Evolutionary conservation across 2,797 vertebrate species (phyloP), one percentile per base, ranked within the genome.

Genomic region (Xiphophorus birchmanni): DNA sequence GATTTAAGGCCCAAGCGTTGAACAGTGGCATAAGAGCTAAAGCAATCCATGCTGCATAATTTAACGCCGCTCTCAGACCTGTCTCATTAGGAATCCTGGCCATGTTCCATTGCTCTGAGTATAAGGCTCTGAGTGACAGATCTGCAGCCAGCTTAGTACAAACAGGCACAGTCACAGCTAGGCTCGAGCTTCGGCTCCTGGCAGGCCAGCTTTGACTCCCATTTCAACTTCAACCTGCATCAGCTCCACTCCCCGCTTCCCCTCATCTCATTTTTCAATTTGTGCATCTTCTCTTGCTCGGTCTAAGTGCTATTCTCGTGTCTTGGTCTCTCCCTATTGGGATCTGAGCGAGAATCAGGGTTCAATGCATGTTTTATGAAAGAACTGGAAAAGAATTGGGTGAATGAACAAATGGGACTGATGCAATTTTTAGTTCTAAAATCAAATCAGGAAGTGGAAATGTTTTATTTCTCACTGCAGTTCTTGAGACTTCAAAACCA

Each of bases 21-120:
- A 80, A 85, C 80, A 29, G 82, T 84, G 81, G 85, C 85, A 80
- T 84, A 86, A 44, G 60, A 91, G 88, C 85, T 81, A 76, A 84
- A 82, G 87, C 85, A 82, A 92, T 88, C 89, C 85, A 74, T 90
- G 89, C 88, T 93, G 88, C 91, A 93, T 95, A 94, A 95, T 95
- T 95, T 92, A 95, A 82, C 85, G 69, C 75, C 48, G 88, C 91
- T 90, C 91, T 89, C 85, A 90, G 91, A 92, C 89, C 90, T 86
- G 93, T 93, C 93, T 95, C 93, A 92, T 95, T 95, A 94, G 90
- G 84, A 88, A 83, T 80, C 90, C 91, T 93, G 92, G 92, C 91
- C 47, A 60, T 85, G 82, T 86, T 91, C 93, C 82, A 90, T 32
- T 63, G 67, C 85, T 90, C 82, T 23, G 78, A 88, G 81, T 85